A percentile compares a stretch with the other conserved stretches of the same genome.
Conservation (phyloP, 2,113 vertebrate genomes). For the Albula goreensis region DNA sequence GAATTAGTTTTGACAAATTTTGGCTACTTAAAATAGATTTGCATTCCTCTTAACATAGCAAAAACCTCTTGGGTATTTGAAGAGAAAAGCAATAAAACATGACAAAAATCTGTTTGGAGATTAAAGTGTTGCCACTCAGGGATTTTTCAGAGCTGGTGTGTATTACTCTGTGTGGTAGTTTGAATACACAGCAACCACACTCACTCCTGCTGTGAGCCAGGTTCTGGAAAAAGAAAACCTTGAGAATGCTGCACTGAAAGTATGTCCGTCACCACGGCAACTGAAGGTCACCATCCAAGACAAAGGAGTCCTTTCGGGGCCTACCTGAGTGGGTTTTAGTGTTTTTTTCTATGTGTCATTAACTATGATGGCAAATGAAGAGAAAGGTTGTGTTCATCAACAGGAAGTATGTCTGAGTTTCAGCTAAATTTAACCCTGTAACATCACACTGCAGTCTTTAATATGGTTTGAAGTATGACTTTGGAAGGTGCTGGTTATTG, state of each 20-base stretch:
- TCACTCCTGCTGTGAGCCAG: neutral
- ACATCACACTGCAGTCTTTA: neutral
- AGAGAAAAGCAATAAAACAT: neutral
- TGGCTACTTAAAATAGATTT: neutral
- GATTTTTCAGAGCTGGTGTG: neutral
- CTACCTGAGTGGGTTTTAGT: neutral
- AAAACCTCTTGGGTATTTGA: neutral
- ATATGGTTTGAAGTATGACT: too few species aligned
- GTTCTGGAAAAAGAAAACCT: neutral
- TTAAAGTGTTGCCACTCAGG: constrained; percentile 9
- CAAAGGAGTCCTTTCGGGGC: neutral
- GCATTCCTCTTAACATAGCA: neutral
- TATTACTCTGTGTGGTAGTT: neutral
- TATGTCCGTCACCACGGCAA: constrained; percentile 9
- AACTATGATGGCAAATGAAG: too few species aligned
- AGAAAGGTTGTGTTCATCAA: too few species aligned
- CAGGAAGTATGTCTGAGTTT: neutral
- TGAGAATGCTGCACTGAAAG: constrained; percentile 1
- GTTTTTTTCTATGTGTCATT: too few species aligned
- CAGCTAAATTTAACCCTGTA: neutral
- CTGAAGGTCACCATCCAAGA: neutral
- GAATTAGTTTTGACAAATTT: neutral
- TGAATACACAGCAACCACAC: neutral
- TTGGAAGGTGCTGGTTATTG: too few species aligned
- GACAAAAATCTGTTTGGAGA: neutral